Evolutionary conservation across 2,888 invertebrate genomes (phyloP), one percentile per base, ranked within the genome.

Genomic region (Drosophila imparisetae): DNA sequence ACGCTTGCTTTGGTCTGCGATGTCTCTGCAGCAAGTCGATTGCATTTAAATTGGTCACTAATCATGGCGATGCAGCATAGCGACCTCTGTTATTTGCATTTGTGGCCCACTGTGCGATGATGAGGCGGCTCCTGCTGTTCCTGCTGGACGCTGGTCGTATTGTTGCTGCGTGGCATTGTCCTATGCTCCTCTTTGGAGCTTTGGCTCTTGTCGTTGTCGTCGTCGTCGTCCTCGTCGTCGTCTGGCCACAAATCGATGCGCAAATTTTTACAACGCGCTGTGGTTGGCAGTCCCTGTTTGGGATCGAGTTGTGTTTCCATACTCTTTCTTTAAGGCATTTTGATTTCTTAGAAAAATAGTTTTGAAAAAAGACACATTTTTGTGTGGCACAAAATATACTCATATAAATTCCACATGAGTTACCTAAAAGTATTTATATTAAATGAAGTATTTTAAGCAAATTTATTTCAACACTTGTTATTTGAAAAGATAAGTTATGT

Each of bases 231-330:
- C 24, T 27, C 60, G 53, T 61, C 68, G 81, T 64, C 67, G 89
- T 88, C 89, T 85, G 84, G 87, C 89, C 84, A 80, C 87, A 86
- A 85, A 85, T 85, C 84, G 84, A 85, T 86, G 89, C 77, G 84
- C 81, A 85, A 86, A 85, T 85, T 85, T 89, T 85, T 85, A 89
- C 87, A 89, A 72, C 61, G 77, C 75, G 71, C 70, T 85, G 84
- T 75, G 86, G 84, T 85, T 89, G 89, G 84, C 75, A 70, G 77
- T 57, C 70, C 73, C 71, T 70, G 72, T 32, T 53, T 61, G 60
- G 30, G 45, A 34, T 49, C 40, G 53, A 45, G 29, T 36, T 40
- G 57, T 76, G 55, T 49, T 70, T 29, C 50, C 32, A 80, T 77
- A 81, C 79, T 24, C 78, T 77, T 42, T 30, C 15, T 4, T 18